These are phyloP conservation scores for Callithrix jacchus DNA, from an alignment of 2,113 vertebrate genomes.

Conservation along the genomic window DNA sequence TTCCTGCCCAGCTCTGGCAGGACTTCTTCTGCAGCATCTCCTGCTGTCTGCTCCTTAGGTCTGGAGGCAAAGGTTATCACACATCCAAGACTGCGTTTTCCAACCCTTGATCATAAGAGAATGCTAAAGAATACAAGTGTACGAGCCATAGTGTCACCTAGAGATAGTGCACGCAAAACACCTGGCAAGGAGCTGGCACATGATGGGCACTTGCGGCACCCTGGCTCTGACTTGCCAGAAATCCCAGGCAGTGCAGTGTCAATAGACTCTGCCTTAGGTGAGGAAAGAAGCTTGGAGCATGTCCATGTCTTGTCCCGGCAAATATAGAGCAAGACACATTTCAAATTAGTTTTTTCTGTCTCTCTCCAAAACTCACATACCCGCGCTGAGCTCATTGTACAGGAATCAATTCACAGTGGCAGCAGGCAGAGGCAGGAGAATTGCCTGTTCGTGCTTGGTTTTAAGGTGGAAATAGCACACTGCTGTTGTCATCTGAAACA, in stretches of 20 bases:
- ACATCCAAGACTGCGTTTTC: not conserved
- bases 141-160: rapidly evolving
- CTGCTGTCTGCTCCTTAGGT: rapidly evolving
- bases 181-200: rapidly evolving
- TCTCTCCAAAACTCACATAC: not conserved
- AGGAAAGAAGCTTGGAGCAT: not conserved
- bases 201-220: rapidly evolving
- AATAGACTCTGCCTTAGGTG: rapidly evolving
- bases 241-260: too few relatives aligned
- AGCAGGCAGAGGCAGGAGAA: rapidly evolving
- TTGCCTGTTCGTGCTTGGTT: rapidly evolving
- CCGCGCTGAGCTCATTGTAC: not conserved
- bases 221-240: not conserved
- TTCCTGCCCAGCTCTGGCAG: not conserved
- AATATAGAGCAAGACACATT: not conserved
- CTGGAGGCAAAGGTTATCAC: too few relatives aligned
- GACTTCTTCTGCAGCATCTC: not conserved
- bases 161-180: rapidly evolving
- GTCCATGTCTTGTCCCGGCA: not conserved
- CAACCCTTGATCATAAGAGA: not conserved
- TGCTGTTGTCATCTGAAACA: not conserved
- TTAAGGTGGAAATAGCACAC: not conserved
- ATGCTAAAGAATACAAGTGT: not conserved
- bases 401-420: not conserved
- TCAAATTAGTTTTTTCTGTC: not conserved